Conservation (phyloP, 2,888 invertebrate genomes). For the Trachelus stipa region DNA sequence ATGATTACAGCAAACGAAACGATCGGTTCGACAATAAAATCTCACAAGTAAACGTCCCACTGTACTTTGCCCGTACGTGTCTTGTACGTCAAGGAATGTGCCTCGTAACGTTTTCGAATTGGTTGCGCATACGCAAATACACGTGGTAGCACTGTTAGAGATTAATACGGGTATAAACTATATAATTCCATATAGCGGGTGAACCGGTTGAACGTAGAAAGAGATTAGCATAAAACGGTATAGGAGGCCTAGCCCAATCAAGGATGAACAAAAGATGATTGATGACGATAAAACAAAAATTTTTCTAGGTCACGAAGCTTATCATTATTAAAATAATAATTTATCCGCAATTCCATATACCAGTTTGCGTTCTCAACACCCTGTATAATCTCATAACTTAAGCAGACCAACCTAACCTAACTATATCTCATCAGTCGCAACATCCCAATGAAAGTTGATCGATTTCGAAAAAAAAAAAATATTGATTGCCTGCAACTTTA, state of each 20-base stretch:
- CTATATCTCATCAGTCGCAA: no score
- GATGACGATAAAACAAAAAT: background rate
- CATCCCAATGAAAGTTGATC: no score
- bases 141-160: background rate
- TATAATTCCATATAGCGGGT: background rate
- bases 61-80: background rate
- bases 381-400: no score
- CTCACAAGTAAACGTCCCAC: background rate
- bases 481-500: no score
- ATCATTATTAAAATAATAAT: no score
- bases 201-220: background rate
- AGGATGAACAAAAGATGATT: background rate
- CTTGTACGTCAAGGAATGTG: background rate
- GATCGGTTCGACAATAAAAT: background rate
- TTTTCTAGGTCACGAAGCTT: no score
- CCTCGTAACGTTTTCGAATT: background rate
- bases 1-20: background rate
- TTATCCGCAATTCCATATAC: no score
- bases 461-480: no score
- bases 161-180: background rate
- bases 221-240: background rate
- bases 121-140: background rate
- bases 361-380: no score
- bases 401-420: no score
- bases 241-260: background rate